These are phyloP conservation scores for Podarcis siculus DNA, from an alignment of 2,797 vertebrate genomes.

Conservation along the genomic window DNA sequence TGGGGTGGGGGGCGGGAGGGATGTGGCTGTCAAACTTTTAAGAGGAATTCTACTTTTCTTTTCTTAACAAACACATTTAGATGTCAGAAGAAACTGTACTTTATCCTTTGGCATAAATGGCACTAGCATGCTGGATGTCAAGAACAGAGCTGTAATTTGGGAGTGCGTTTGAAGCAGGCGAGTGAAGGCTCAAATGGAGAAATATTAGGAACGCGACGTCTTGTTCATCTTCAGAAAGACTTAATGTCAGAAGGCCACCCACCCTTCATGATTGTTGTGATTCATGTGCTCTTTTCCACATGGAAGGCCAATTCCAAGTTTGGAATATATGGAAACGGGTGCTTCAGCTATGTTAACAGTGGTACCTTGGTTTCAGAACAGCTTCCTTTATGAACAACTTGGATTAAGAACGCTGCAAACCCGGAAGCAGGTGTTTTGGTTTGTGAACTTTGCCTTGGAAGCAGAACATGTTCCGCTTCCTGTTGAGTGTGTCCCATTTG, in stretches of 20 bases:
- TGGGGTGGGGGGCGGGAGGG: slow-evolving; percentile 35
- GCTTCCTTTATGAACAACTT: no score
- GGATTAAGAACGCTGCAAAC: no score
- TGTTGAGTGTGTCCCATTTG: no score
- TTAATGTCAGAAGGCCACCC: neutral
- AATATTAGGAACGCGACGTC: neutral
- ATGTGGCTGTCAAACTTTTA: slow-evolving; percentile 52
- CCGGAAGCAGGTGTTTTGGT: no score
- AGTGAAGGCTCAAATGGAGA: slow-evolving; percentile 27
- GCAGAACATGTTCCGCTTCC: no score
- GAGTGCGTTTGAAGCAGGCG: neutral
- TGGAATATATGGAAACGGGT: neutral
- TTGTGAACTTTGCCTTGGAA: no score
- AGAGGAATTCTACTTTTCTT: slow-evolving; percentile 33
- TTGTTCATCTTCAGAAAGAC: neutral
- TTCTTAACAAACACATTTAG: neutral
- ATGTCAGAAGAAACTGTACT: slow-evolving; percentile 44
- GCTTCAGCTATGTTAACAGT: neutral
- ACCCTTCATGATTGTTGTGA: neutral
- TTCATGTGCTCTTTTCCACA: slow-evolving; percentile 11
- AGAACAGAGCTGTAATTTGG: slow-evolving; percentile 15
- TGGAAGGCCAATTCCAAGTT: slow-evolving; percentile 1
- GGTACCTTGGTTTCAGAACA: no score
- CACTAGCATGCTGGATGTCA: slow-evolving; percentile 10
- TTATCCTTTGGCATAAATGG: slow-evolving; percentile 30